Evolutionary conservation across 2,797 vertebrate genomes (phyloP).

Genomic region (Lutjanus argentimaculatus): DNA sequence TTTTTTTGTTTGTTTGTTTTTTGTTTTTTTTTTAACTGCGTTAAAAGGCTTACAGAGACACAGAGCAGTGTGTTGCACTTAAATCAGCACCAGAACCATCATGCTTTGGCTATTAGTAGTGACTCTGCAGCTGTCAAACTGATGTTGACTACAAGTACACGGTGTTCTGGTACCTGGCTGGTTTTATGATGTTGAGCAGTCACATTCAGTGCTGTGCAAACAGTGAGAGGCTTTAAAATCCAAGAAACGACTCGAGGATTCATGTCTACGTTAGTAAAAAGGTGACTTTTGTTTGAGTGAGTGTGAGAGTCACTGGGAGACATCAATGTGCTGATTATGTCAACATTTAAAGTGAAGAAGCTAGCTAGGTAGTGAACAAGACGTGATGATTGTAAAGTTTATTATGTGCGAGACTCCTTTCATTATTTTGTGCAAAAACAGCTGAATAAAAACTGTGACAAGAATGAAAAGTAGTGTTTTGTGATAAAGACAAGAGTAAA

Average conservation of each 20-base stretch:
- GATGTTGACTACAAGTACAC: slow-evolving; percentile 18
- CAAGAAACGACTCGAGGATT: slow-evolving; percentile 12
- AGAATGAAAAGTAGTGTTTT: slow-evolving; percentile 55
- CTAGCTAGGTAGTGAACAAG: slow-evolving; percentile 64
- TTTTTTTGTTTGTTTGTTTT: not conserved
- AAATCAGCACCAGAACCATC: slow-evolving; percentile 65
- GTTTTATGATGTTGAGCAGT: slow-evolving; percentile 39
- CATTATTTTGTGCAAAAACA: slow-evolving; percentile 74
- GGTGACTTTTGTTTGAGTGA: slow-evolving; percentile 2
- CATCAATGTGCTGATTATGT: slow-evolving; percentile 22
- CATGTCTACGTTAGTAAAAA: slow-evolving; percentile 11
- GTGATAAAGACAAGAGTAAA: slow-evolving; percentile 46
- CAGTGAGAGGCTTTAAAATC: slow-evolving; percentile 43
- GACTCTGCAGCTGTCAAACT: slow-evolving; percentile 38
- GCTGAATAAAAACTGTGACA: slow-evolving; percentile 56
- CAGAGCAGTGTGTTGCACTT: slow-evolving; percentile 50
- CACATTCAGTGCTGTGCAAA: slow-evolving; percentile 65
- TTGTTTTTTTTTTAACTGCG: slow-evolving; percentile 15
- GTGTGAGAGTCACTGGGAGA: slow-evolving; percentile 24
- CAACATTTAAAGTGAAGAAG: slow-evolving; percentile 37
- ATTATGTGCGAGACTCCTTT: slow-evolving; percentile 57
- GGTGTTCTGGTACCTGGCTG: slow-evolving; percentile 37
- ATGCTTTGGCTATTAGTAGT: slow-evolving; percentile 42
- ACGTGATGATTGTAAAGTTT: slow-evolving; percentile 36
- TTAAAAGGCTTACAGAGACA: slow-evolving; percentile 52